A percentile compares a stretch with the other conserved stretches of the same genome.
Evolutionary conservation across 2,797 vertebrate genomes (phyloP).

Genomic region (Anisognathus igniventris): DNA sequence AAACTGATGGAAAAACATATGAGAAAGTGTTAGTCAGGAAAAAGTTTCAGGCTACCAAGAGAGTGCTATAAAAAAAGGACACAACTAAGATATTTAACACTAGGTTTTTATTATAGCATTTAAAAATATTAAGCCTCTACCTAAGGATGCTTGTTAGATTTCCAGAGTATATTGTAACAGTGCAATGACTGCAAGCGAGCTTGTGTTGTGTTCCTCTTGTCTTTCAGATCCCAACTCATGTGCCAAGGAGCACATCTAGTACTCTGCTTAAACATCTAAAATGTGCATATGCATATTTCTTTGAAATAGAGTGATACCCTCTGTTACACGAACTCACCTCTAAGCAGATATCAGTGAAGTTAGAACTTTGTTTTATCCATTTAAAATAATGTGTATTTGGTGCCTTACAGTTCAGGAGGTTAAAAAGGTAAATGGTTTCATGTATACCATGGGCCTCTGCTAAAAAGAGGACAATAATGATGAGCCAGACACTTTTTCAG

Average conservation of each 20-base stretch:
- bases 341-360: background rate
- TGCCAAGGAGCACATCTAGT: background rate
- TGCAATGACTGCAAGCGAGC: background rate
- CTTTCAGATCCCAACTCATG: background rate
- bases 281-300: background rate
- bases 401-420: slow-evolving; percentile 66
- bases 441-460: slow-evolving; percentile 32
- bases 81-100: background rate
- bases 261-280: background rate
- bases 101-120: background rate
- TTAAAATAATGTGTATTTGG: slow-evolving; percentile 23
- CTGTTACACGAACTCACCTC: background rate
- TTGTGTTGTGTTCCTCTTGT: background rate
- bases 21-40: background rate
- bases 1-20: fast-evolving
- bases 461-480: slow-evolving; percentile 45
- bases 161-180: background rate
- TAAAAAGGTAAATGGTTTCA: slow-evolving; percentile 78
- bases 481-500: slow-evolving; percentile 59
- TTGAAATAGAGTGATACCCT: background rate
- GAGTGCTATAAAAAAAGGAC: background rate
- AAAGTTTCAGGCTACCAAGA: background rate
- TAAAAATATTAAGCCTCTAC: background rate
- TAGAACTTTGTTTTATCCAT: background rate
- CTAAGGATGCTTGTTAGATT: background rate